phyloP scores from a whole-genome alignment of 1,140 invertebrate species.

The Brachystomella parvula region DNA sequence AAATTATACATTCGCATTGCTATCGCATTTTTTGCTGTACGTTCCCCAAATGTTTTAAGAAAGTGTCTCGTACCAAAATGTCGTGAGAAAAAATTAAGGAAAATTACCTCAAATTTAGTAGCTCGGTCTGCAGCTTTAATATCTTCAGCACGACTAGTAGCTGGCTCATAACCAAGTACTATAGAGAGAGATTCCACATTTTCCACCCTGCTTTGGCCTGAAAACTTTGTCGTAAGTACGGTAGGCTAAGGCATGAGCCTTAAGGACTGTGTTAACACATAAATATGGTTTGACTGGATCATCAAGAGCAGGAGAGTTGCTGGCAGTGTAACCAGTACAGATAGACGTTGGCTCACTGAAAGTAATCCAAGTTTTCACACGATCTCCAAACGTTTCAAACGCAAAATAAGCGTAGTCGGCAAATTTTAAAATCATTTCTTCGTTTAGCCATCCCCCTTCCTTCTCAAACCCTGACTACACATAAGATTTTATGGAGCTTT shows the following conservation, averaged over 20 bases:
- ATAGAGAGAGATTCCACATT: constrained; percentile 25
- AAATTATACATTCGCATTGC: too few relatives aligned
- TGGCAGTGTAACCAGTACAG: constrained; percentile 52
- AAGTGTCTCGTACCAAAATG: too few relatives aligned
- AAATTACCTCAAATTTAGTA: constrained; percentile 35
- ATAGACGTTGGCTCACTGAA: constrained; percentile 48
- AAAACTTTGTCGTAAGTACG: constrained; percentile 26
- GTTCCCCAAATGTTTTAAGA: too few relatives aligned
- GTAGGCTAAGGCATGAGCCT: constrained; percentile 30
- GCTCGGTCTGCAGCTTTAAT: constrained; percentile 27
- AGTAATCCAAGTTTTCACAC: constrained; percentile 46
- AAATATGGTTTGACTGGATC: constrained; percentile 17
- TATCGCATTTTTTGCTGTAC: too few relatives aligned
- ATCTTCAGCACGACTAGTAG: constrained; percentile 9
- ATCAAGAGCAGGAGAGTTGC: constrained; percentile 17
- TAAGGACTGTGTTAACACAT: constrained; percentile 28
- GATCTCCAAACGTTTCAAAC: constrained; percentile 42
- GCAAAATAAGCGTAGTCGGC: constrained; percentile 43
- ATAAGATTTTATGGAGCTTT: too few relatives aligned
- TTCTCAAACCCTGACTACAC: constrained; percentile 39
- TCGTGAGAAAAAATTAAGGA: too few relatives aligned
- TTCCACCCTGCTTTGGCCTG: constrained; percentile 17
- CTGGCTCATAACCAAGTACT: constrained; percentile 41
- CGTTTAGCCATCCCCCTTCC: constrained; percentile 45
- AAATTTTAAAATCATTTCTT: constrained; percentile 40